Conservation (phyloP, 2,888 invertebrate species). For the Malachius bipustulatus region DNA sequence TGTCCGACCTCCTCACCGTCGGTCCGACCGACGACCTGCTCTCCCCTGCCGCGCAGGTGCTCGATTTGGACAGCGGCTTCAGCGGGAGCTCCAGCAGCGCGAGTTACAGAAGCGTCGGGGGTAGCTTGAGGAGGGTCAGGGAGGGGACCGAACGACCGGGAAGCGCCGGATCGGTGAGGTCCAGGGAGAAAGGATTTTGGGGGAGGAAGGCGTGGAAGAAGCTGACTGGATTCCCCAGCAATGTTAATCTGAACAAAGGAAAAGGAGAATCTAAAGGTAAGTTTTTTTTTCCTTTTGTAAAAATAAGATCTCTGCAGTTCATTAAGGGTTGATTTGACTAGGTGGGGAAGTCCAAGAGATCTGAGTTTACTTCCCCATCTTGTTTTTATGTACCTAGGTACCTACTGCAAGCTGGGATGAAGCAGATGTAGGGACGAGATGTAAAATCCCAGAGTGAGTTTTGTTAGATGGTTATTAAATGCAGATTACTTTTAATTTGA, state of each 20-base stretch:
- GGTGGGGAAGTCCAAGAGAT: too few species aligned
- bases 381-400: too few species aligned
- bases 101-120: constrained; percentile 52
- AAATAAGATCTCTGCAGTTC: too few species aligned
- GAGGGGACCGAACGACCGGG: constrained; percentile 32
- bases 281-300: too few species aligned
- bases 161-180: constrained; percentile 25
- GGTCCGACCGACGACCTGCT: constrained; percentile 61
- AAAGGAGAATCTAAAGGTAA: constrained; percentile 57
- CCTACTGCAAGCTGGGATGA: too few species aligned
- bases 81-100: constrained; percentile 75
- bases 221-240: constrained; percentile 60
- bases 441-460: too few species aligned
- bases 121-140: constrained; percentile 43
- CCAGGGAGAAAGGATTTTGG: constrained; percentile 48
- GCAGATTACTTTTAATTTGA: too few species aligned
- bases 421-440: too few species aligned
- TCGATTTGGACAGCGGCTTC: constrained; percentile 73
- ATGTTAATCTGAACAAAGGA: constrained; percentile 56
- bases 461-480: too few species aligned
- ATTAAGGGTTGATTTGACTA: too few species aligned
- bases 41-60: constrained; percentile 48
- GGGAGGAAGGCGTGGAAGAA: constrained; percentile 70
- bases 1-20: constrained; percentile 54
- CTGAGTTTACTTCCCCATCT: too few species aligned